A percentile compares a stretch with the other conserved stretches of the same genome.
These are phyloP conservation scores for Sebastes diaconus DNA, from an alignment of 2,797 vertebrate species.

Conservation along the genomic window DNA sequence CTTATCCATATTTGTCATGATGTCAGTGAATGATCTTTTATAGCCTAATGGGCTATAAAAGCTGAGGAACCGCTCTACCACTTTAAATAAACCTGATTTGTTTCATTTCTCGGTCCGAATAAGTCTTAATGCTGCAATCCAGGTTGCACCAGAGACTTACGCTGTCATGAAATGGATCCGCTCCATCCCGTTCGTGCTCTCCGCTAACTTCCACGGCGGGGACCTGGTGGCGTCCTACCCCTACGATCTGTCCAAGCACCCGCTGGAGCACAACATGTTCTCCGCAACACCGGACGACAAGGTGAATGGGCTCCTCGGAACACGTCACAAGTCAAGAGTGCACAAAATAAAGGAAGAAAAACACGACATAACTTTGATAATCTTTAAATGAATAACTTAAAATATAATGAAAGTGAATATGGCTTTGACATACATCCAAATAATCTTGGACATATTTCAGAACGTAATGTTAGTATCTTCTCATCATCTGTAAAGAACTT, in stretches of 20 bases:
- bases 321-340: neutral
- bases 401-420: neutral
- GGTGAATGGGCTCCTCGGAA: slow-evolving; percentile 66
- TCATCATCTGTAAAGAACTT: neutral
- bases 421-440: neutral
- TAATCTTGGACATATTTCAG: neutral
- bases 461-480: neutral
- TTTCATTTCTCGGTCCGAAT: neutral
- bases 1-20: slow-evolving; percentile 16
- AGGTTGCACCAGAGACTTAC: slow-evolving; percentile 97
- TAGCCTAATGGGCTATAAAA: neutral
- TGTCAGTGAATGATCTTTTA: neutral
- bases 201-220: slow-evolving; percentile 92
- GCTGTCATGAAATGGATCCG: slow-evolving; percentile 97
- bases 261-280: slow-evolving; percentile 85
- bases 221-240: slow-evolving; percentile 95
- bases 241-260: slow-evolving; percentile 91
- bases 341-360: neutral
- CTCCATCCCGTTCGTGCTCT: slow-evolving; percentile 94
- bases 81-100: slow-evolving; percentile 5
- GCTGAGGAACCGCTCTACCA: neutral
- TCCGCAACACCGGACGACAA: slow-evolving; percentile 93
- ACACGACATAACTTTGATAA: neutral
- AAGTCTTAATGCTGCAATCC: slow-evolving; percentile 25
- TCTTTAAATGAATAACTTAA: neutral